A percentile compares a stretch with the other conserved stretches of the same genome.
These are phyloP conservation scores for Epinotia nisella DNA, from an alignment of 2,888 invertebrate species.

Conservation along the genomic window DNA sequence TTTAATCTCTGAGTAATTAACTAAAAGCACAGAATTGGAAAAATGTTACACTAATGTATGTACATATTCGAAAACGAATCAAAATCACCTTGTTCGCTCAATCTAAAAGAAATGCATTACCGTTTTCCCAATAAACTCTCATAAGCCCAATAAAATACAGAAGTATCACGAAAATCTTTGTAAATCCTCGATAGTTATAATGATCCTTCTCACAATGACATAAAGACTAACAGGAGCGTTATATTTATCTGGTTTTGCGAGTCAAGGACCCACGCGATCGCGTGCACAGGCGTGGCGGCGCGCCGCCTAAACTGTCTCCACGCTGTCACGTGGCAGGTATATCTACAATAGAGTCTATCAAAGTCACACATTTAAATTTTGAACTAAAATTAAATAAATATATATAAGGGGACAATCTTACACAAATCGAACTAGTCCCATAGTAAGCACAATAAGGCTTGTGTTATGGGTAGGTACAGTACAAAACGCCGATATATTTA, in stretches of 20 bases:
- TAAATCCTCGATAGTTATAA: neutral
- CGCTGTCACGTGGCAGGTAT: constrained; percentile 1
- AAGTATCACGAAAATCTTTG: neutral
- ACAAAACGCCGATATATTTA: no score
- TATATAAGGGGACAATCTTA: no score
- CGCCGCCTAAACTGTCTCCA: constrained; percentile 18
- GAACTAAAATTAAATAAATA: no score
- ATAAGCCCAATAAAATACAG: constrained; percentile 29
- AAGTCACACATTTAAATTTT: no score
- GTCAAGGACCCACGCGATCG: constrained; percentile 41
- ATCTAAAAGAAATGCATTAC: constrained; percentile 22
- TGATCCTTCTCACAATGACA: neutral
- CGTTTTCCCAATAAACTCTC: constrained; percentile 17
- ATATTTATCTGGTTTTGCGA: neutral
- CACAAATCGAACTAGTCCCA: no score
- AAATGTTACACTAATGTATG: no score
- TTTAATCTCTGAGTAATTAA: no score
- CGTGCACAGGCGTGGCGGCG: constrained; percentile 26
- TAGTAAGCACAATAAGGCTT: no score
- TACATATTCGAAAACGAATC: no score
- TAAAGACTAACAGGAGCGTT: neutral
- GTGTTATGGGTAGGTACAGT: no score
- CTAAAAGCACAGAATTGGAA: no score
- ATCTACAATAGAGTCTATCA: constrained; percentile 1
- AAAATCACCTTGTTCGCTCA: constrained; percentile 5